Percentiles rank a stretch among this genome's conserved stretches.
These are phyloP conservation scores for Salminus brasiliensis DNA, from an alignment of 2,113 vertebrate genomes.

Conservation along the genomic window DNA sequence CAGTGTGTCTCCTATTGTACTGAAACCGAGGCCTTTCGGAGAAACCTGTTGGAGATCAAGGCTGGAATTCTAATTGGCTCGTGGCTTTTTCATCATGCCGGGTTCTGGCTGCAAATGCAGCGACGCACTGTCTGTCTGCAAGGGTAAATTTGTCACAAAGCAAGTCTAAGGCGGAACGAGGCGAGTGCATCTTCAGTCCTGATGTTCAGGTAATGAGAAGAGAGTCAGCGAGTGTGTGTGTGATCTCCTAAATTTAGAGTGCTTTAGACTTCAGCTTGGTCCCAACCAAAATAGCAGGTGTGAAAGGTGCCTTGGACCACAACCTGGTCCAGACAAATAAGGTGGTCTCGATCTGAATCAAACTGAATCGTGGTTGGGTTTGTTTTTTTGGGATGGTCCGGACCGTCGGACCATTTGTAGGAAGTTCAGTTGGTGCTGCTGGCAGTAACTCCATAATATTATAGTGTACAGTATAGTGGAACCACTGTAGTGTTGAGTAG, in stretches of 20 bases:
- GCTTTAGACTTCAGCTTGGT: too few species aligned
- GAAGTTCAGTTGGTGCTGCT: too few species aligned
- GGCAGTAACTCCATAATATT: too few species aligned
- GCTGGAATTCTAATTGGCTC: neutral
- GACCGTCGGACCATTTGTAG: too few species aligned
- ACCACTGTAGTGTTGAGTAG: too few species aligned
- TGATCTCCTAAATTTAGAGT: neutral
- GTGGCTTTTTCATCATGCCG: conserved; percentile 6
- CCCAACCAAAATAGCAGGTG: too few species aligned
- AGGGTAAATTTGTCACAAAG: conserved; percentile 13
- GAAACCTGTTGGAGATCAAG: neutral
- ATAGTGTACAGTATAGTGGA: too few species aligned
- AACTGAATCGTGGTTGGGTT: too few species aligned
- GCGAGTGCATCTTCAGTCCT: conserved; percentile 18
- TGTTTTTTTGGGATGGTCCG: too few species aligned
- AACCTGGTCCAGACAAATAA: too few species aligned
- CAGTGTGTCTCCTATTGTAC: neutral
- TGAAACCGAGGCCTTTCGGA: conserved; percentile 6
- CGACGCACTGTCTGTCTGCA: neutral
- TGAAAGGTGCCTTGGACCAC: too few species aligned
- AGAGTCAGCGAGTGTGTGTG: conserved; percentile 1
- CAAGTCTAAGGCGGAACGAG: neutral
- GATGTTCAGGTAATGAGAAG: conserved; percentile 15
- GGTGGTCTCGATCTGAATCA: too few species aligned
- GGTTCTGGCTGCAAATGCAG: neutral